Base-by-base conservation (phyloP, 2,113 vertebrate species). In the Agapornis roseicollis region DNA sequence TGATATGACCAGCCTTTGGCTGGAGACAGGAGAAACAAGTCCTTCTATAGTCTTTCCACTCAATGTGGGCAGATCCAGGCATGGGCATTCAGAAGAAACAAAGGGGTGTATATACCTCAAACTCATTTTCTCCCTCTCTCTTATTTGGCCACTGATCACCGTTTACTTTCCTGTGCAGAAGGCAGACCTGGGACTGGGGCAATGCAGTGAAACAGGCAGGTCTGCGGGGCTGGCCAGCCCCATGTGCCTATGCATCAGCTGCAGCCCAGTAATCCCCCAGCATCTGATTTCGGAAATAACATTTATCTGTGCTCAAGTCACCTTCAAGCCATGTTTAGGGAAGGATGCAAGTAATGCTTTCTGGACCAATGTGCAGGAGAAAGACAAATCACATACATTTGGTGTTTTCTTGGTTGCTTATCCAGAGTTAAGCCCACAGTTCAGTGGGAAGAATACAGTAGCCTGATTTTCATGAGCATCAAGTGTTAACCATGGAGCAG, bases 231-330 rank as follows among this genome's bases (percentile, higher is more conserved):
- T 64, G 55, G 15, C 10, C 27, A 63, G 50, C 37, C 42, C 28
- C 0, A 0, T 4, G 29, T 47, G 70, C 41, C 17, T 12, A 4
- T 5, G 8, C 6, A 0, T 31, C 31, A 56, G 24, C 37, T 63
- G 22, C 13, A 60, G 23, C 9, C 31, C 49, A 28, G 1, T 20
- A 13, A 17, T 65, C 49, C 46, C 61, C 10, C 11, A 49, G 35
- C 35, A 50, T 60, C 15, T 35, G 41, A 33, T 52, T 27, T 61
- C 14, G 74, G 63, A 64, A 88, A 41, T 35, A 65, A 18, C 31
- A 6, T 53, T 44, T 86, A 13, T 44, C 16, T 61, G 17, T 61
- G 41, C 46, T 74, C 50, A 20, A 16, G 66, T 61, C 35, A 72
- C 58, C 69, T 77, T 89, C 31, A 39, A 31, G 12, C 28, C 41